Base-by-base conservation (phyloP, 2,888 invertebrate genomes). In the Drosophila flavopinicola region DNA sequence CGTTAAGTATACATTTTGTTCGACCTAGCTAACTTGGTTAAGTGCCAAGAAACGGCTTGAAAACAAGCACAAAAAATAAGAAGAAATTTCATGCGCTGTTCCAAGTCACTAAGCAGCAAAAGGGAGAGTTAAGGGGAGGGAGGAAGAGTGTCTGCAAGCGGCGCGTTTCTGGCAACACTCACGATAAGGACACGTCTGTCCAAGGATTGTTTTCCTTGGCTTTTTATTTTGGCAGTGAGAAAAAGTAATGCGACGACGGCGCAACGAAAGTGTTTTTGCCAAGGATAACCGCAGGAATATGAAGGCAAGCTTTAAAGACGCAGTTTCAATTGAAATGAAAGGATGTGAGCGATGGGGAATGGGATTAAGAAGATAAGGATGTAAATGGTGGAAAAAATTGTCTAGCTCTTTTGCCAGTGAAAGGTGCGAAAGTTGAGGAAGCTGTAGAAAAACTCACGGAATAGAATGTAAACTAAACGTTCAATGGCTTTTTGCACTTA, bases 401-500 rank as follows among this genome's bases (percentile, higher is more conserved):
- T 11, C 13, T 17, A 11, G 7, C 23, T 39, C 23, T 39, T 6
- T 30, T 10, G 24, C 32, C 10, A 4, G n/a, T 6, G 27, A 44
- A 39, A 57, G 23, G 33, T 57, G 33, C 15, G 23, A 32, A 41
- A 48, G 10, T 17, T 7, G 5, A 13, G 6, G 13, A 54, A 63
- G 11, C 6, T 25, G 7, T 42, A 1, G n/a, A 10, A 17, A 17
- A 32, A 30, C 24, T 7, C 10, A 0, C 13, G 11, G 9, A 44
- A 38, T 29, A 45, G 15, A 29, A 11, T 61, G 13, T 11, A 53
- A 66, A 52, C 51, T 51, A 68, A 72, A 83, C 59, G 63, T 60
- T 60, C 54, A 77, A 79, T 83, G 74, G 59, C 65, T 74, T 59
- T 78, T 77, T 74, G 66, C 75, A 84, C 85, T 78, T 75, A 59